Conservation (phyloP, 2,888 invertebrate genomes). For the Diadegma fenestrale region DNA sequence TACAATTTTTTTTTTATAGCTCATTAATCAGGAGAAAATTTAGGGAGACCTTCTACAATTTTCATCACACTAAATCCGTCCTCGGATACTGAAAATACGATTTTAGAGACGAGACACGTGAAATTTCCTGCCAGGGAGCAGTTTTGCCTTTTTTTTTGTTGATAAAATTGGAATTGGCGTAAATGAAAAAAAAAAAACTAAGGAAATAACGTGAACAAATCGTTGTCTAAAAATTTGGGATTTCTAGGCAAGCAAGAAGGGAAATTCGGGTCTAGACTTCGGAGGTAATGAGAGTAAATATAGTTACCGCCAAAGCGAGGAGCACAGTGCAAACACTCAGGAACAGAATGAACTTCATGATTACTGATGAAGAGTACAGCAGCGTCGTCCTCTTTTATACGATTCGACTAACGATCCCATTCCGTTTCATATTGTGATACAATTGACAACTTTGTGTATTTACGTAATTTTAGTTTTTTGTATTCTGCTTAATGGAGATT, state of each 20-base stretch:
- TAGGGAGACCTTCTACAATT: neutral
- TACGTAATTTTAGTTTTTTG: slow-evolving; percentile 25
- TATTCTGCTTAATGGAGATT: slow-evolving; percentile 3
- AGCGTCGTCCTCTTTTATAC: slow-evolving; percentile 34
- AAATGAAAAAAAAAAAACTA: too few species aligned
- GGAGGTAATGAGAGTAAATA: neutral
- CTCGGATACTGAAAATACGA: too few species aligned
- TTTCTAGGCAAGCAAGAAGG: too few species aligned
- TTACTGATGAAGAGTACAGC: slow-evolving; percentile 18
- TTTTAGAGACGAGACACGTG: too few species aligned
- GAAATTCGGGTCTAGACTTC: neutral
- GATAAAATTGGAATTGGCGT: too few species aligned
- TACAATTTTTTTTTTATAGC: neutral
- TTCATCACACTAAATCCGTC: too few species aligned
- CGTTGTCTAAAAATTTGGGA: too few species aligned
- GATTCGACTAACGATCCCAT: slow-evolving; percentile 2
- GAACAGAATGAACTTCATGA: slow-evolving; percentile 56
- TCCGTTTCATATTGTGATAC: neutral
- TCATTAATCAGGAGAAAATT: neutral
- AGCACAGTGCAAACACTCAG: slow-evolving; percentile 46
- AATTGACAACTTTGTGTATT: slow-evolving; percentile 17
- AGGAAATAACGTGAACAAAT: too few species aligned
- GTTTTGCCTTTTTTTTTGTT: too few species aligned
- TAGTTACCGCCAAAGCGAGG: slow-evolving; percentile 56
- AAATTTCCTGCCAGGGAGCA: too few species aligned